Evolutionary conservation across 2,888 invertebrate species (phyloP).

Genomic region (Petrolisthes manimaculis): DNA sequence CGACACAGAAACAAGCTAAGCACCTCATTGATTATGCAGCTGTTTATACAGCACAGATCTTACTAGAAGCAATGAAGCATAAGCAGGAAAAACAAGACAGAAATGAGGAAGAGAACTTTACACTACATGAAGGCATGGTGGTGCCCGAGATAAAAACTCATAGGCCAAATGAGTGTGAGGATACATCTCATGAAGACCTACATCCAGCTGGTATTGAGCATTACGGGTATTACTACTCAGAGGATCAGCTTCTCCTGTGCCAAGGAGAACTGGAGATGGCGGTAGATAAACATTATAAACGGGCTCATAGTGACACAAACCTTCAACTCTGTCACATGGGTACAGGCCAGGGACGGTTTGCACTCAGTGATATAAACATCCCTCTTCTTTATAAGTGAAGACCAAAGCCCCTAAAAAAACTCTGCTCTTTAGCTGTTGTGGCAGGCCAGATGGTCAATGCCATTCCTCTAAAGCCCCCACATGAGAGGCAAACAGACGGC

Average conservation of each 20-base stretch:
- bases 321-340: background rate
- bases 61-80: background rate
- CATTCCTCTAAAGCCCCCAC: no score
- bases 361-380: background rate
- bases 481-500: no score
- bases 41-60: background rate
- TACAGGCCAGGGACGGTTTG: background rate
- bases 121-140: no score
- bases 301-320: background rate
- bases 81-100: background rate
- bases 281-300: background rate
- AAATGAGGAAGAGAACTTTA: no score
- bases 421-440: no score
- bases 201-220: background rate
- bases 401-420: no score
- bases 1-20: slow-evolving; percentile 13
- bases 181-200: background rate
- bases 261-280: background rate
- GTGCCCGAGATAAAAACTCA: background rate
- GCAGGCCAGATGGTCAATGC: no score
- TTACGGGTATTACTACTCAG: slow-evolving; percentile 6
- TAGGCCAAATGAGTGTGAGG: background rate
- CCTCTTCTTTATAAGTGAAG: background rate
- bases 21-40: slow-evolving; percentile 28
- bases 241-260: background rate